Conservation (phyloP, 2,888 invertebrate genomes). For the Leucania comma region DNA sequence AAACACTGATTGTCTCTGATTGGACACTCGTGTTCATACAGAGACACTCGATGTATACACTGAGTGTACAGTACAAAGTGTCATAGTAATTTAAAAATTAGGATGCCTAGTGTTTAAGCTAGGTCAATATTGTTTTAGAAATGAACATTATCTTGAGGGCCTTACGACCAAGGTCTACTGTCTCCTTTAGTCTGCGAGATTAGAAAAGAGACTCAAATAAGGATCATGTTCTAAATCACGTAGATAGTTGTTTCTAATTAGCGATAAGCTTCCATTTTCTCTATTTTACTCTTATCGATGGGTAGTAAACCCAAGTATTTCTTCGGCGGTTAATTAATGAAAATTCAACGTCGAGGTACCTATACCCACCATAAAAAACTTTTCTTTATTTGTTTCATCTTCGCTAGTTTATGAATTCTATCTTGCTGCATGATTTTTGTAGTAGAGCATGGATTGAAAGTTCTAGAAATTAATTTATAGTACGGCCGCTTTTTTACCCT, state of each 20-base stretch:
- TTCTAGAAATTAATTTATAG: too few species aligned
- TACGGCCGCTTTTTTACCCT: background rate
- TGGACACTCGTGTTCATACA: too few species aligned
- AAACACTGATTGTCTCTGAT: too few species aligned
- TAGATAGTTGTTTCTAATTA: background rate
- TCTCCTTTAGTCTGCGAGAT: background rate
- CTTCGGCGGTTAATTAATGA: background rate
- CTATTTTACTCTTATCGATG: background rate
- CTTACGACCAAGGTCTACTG: slow-evolving; percentile 7
- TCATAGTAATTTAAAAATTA: background rate
- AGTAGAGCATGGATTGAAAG: background rate
- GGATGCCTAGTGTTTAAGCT: background rate
- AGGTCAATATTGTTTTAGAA: slow-evolving; percentile 14
- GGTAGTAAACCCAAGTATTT: background rate
- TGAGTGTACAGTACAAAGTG: too few species aligned
- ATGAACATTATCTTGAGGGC: background rate
- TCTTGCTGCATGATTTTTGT: background rate
- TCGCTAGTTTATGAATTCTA: background rate
- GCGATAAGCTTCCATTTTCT: background rate
- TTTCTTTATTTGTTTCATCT: background rate
- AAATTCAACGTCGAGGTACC: background rate
- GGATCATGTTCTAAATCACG: background rate
- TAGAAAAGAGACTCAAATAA: background rate
- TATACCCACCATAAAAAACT: background rate
- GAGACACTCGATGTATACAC: too few species aligned